Evolutionary conservation across 2,888 invertebrate species (phyloP).

Genomic region (Euclidia mi): DNA sequence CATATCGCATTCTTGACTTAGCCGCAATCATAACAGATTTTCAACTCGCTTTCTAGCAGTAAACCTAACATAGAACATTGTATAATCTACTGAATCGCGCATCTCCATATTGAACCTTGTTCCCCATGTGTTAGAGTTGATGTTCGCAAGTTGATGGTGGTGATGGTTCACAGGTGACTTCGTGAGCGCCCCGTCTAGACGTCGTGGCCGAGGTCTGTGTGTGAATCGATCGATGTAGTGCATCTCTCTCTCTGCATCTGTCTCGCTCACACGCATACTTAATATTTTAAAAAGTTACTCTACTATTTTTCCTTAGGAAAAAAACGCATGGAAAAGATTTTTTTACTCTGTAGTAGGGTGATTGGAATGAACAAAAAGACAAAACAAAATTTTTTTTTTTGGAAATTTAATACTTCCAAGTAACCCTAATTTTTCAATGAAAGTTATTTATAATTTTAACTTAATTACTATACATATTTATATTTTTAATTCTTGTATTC

Average conservation of each 20-base stretch:
- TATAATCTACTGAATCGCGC: neutral
- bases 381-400: constrained; percentile 21
- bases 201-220: constrained; percentile 84
- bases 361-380: constrained; percentile 32
- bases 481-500: constrained; percentile 29
- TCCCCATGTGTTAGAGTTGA: constrained; percentile 18
- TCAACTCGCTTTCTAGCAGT: no score
- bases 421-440: constrained; percentile 50
- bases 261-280: constrained; percentile 84
- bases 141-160: constrained; percentile 67
- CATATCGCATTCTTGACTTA: no score
- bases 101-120: constrained; percentile 1
- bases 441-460: constrained; percentile 20
- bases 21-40: no score
- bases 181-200: constrained; percentile 85
- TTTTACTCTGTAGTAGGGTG: constrained; percentile 35
- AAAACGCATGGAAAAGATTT: constrained; percentile 31
- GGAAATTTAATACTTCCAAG: constrained; percentile 46
- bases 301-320: constrained; percentile 40
- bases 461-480: constrained; percentile 20
- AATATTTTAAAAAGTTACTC: constrained; percentile 49
- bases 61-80: neutral
- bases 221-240: constrained; percentile 88
- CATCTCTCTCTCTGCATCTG: constrained; percentile 84
- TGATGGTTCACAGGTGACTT: constrained; percentile 88